These are phyloP conservation scores for Neotoxoptera formosana DNA, from an alignment of 1,140 invertebrate species.

Conservation along the genomic window DNA sequence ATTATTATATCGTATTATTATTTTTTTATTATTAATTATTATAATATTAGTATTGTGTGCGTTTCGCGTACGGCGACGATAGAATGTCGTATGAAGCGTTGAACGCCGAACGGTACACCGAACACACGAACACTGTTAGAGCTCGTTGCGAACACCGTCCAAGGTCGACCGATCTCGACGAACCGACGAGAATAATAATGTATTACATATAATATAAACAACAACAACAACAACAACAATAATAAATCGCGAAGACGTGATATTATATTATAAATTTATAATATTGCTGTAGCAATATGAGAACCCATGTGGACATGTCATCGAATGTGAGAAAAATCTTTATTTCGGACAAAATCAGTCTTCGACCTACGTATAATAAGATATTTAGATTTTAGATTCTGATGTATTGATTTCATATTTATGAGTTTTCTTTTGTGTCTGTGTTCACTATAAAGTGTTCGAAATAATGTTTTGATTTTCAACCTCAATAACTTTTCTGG, in stretches of 20 bases:
- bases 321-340: too few species aligned
- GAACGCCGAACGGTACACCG: background rate
- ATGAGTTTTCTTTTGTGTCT: too few species aligned
- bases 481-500: too few species aligned
- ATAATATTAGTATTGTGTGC: background rate
- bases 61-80: background rate
- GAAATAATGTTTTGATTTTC: too few species aligned
- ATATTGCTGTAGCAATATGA: background rate
- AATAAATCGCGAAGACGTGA: background rate
- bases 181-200: background rate
- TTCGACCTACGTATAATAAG: too few species aligned
- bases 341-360: too few species aligned
- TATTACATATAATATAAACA: background rate
- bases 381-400: too few species aligned
- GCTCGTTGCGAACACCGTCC: background rate
- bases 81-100: background rate
- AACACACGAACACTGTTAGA: background rate
- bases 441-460: too few species aligned
- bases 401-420: too few species aligned
- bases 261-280: background rate
- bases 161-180: background rate
- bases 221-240: background rate
- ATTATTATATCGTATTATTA: too few species aligned
- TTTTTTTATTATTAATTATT: too few species aligned
- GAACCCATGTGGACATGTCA: too few species aligned